Conservation (phyloP, 2,888 invertebrate genomes). For the Drosophila prolongata region DNA sequence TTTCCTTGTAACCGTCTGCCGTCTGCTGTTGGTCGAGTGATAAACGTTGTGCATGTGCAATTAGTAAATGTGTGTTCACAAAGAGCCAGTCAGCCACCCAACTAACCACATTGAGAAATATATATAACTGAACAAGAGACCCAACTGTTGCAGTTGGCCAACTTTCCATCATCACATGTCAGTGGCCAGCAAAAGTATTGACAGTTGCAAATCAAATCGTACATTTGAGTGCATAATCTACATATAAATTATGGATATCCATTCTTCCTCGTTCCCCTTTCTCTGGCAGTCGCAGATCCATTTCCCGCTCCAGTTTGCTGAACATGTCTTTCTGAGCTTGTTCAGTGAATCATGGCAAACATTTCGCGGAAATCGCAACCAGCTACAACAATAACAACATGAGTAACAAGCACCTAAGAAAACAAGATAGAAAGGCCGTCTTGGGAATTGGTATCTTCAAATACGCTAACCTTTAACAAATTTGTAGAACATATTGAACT, state of each 20-base stretch:
- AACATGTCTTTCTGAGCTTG: constrained; percentile 48
- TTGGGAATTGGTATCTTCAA: not conserved
- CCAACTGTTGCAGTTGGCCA: constrained; percentile 14
- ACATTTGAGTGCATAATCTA: constrained; percentile 60
- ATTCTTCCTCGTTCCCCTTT: constrained; percentile 10
- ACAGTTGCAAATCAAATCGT: constrained; percentile 74
- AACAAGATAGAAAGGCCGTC: constrained; percentile 28
- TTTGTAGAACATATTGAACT: no score
- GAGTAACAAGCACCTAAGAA: constrained; percentile 32
- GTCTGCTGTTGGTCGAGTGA: constrained; percentile 55
- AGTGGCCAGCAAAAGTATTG: constrained; percentile 60
- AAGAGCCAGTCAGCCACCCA: not conserved
- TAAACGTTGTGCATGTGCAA: constrained; percentile 79
- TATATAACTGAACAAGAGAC: not conserved
- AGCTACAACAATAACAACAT: constrained; percentile 52
- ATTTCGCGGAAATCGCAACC: constrained; percentile 72
- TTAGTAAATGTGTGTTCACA: constrained; percentile 52
- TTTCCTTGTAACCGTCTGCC: constrained; percentile 60
- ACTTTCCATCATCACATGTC: constrained; percentile 69
- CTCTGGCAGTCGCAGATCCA: constrained; percentile 25
- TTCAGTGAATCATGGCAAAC: constrained; percentile 72
- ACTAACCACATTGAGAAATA: not conserved
- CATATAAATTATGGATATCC: constrained; percentile 70
- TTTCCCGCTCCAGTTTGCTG: constrained; percentile 42
- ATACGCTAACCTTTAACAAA: constrained; percentile 6